Conservation (phyloP, 2,888 invertebrate genomes). For the Drosophila falleni region DNA sequence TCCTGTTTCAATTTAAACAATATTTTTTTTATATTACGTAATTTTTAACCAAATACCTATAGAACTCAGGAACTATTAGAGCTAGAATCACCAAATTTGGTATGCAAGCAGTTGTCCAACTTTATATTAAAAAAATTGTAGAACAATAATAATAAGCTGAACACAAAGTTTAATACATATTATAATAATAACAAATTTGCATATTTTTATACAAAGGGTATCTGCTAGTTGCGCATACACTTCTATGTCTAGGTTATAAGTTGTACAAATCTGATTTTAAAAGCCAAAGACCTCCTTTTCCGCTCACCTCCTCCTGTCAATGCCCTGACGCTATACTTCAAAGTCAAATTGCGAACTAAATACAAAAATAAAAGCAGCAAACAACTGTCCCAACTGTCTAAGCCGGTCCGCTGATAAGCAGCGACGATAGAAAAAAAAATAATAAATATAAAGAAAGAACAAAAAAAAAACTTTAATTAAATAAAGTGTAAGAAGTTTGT, state of each 20-base stretch:
- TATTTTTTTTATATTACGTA: too few relatives aligned
- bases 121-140: too few relatives aligned
- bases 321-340: conserved; percentile 66
- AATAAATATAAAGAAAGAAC: conserved; percentile 33
- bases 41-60: too few relatives aligned
- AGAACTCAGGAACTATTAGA: not conserved
- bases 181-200: too few relatives aligned
- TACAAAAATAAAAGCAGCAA: conserved; percentile 61
- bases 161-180: too few relatives aligned
- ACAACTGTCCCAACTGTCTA: conserved; percentile 77
- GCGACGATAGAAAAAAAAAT: conserved; percentile 44
- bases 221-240: not conserved
- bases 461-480: conserved; percentile 74
- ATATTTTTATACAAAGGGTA: not conserved
- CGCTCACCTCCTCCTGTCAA: not conserved
- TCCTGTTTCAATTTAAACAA: not conserved
- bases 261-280: conserved; percentile 25
- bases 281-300: conserved; percentile 12
- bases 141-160: too few relatives aligned
- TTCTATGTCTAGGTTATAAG: not conserved
- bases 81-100: too few relatives aligned
- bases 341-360: conserved; percentile 71
- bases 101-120: too few relatives aligned
- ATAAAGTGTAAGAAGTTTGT: conserved; percentile 78
- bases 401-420: conserved; percentile 66